These are phyloP conservation scores for Erebia aethiops DNA, from an alignment of 2,888 invertebrate genomes.

Conservation along the genomic window DNA sequence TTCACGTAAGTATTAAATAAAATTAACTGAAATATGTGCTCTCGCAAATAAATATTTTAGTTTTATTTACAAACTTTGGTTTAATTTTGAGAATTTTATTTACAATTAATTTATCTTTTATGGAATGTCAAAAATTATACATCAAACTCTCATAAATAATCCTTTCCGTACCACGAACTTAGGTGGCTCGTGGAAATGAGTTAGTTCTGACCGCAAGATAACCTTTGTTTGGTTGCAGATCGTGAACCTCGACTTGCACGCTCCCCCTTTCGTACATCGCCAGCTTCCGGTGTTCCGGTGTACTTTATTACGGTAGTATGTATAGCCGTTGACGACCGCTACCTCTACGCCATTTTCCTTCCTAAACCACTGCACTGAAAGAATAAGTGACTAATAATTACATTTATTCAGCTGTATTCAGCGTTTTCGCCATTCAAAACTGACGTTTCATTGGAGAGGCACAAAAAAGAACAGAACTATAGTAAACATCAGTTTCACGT, in stretches of 20 bases:
- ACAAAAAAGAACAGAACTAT: too few species aligned
- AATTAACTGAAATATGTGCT: too few species aligned
- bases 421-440: too few species aligned
- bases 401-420: too few species aligned
- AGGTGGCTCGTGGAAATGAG: conserved; percentile 40
- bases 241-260: conserved; percentile 46
- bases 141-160: conserved; percentile 45
- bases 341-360: conserved; percentile 44
- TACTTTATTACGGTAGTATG: conserved; percentile 46
- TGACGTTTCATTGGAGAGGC: too few species aligned
- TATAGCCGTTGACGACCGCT: conserved; percentile 49
- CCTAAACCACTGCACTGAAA: conserved; percentile 41
- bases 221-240: conserved; percentile 19
- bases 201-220: conserved; percentile 30
- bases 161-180: conserved; percentile 44
- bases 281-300: conserved; percentile 34
- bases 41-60: too few species aligned
- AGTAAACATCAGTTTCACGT: too few species aligned
- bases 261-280: conserved; percentile 47
- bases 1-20: too few species aligned
- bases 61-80: too few species aligned
- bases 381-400: not conserved
- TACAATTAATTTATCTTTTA: too few species aligned
- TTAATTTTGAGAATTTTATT: too few species aligned
- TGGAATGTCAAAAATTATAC: not conserved